phyloP scores from a whole-genome alignment of 30 jellyfish, hydroid and myxozoan species.

The Aurelia sp. region DNA sequence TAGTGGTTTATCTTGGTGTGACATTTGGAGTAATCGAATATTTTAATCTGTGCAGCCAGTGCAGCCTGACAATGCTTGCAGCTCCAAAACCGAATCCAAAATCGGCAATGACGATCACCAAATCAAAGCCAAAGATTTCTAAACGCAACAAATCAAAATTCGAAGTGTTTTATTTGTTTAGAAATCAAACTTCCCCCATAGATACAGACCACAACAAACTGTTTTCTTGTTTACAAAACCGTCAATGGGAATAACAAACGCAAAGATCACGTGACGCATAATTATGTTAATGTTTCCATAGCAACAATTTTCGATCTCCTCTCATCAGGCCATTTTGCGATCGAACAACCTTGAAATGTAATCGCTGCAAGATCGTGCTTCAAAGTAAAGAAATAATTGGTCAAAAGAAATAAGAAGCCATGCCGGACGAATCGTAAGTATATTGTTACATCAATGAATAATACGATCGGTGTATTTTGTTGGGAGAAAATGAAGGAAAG shows the following conservation, averaged over 20 bases:
- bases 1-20: too few species aligned
- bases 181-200: slow-evolving; percentile 10
- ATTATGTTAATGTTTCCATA: slow-evolving; percentile 32
- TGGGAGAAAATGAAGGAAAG: too few species aligned
- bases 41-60: too few species aligned
- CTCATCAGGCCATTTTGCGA: neutral
- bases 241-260: neutral
- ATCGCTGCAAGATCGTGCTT: neutral
- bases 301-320: slow-evolving; percentile 4
- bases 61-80: too few species aligned
- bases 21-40: too few species aligned
- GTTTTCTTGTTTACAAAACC: neutral
- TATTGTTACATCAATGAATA: neutral
- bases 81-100: too few species aligned
- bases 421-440: slow-evolving; percentile 95
- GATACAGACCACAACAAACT: slow-evolving; percentile 38
- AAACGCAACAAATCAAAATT: too few species aligned
- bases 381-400: neutral
- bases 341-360: neutral
- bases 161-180: too few species aligned
- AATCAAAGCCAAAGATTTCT: too few species aligned
- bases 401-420: slow-evolving; percentile 4
- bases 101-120: too few species aligned
- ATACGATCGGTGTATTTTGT: neutral
- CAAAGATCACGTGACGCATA: slow-evolving; percentile 30